Percentiles rank a stretch among this genome's conserved stretches.
Conservation (phyloP, 2,888 invertebrate species). For the Petrolisthes cinctipes region DNA sequence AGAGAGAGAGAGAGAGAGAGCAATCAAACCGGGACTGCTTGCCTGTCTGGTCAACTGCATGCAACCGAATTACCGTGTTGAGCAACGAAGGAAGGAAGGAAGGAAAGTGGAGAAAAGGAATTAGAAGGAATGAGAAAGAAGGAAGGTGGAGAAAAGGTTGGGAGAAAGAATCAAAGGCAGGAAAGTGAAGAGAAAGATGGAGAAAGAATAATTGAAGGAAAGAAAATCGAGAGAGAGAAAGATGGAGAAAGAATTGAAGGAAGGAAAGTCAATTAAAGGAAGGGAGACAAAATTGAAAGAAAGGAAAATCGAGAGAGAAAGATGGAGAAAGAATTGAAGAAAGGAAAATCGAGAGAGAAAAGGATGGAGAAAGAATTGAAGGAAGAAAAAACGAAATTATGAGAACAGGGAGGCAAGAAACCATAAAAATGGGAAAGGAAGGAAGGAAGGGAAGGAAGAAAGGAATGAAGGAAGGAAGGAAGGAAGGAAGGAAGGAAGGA, state of each 20-base stretch:
- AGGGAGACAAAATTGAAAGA: background rate
- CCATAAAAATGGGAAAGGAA: background rate
- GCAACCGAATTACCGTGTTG: too few relatives aligned
- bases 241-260: background rate
- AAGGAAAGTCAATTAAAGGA: background rate
- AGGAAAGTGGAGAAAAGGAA: background rate
- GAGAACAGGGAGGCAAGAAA: background rate
- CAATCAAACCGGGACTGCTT: background rate
- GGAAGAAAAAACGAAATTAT: background rate
- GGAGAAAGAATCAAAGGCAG: background rate
- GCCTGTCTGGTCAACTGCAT: background rate
- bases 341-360: background rate
- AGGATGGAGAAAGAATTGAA: background rate
- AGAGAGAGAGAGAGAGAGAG: background rate
- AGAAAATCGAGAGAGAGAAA: background rate
- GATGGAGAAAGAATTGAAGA: background rate
- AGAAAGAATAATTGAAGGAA: background rate
- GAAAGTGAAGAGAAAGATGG: background rate
- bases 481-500: background rate
- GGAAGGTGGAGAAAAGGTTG: background rate
- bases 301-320: background rate
- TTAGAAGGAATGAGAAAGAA: background rate
- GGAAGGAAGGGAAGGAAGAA: background rate
- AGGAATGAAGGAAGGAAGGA: background rate
- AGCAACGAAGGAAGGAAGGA: background rate